A percentile compares a stretch with the other conserved stretches of the same genome.
These are phyloP conservation scores for Chiloscyllium punctatum DNA, from an alignment of 2,797 vertebrate genomes.

Conservation along the genomic window DNA sequence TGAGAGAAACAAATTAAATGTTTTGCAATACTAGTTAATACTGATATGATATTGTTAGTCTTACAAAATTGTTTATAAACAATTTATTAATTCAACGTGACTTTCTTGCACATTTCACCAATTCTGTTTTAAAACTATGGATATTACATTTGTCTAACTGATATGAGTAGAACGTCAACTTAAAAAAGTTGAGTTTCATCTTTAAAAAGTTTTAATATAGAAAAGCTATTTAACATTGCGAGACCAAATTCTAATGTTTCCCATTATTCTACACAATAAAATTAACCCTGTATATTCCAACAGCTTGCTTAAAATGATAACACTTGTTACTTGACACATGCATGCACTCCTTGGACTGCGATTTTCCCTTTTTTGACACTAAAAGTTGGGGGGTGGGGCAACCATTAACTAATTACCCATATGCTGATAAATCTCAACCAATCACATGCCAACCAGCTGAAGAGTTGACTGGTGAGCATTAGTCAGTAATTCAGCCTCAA, in stretches of 20 bases:
- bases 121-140: not conserved
- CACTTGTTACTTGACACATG: not conserved
- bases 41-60: not conserved
- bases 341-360: not conserved
- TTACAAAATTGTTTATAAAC: not conserved
- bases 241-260: not conserved
- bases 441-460: too few species aligned
- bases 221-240: not conserved
- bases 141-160: not conserved
- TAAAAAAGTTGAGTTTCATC: not conserved
- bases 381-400: too few species aligned
- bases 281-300: not conserved
- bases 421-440: too few species aligned
- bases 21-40: not conserved
- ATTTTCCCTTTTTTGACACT: too few species aligned
- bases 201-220: not conserved
- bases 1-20: not conserved
- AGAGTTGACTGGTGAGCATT: too few species aligned
- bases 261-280: not conserved
- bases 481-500: too few species aligned
- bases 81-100: not conserved
- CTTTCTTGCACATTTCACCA: not conserved
- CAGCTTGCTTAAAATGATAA: not conserved
- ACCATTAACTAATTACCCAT: too few species aligned
- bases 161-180: not conserved